Base-by-base conservation (phyloP, 2,113 vertebrate genomes). In the Thalassarche chlororhynchos region DNA sequence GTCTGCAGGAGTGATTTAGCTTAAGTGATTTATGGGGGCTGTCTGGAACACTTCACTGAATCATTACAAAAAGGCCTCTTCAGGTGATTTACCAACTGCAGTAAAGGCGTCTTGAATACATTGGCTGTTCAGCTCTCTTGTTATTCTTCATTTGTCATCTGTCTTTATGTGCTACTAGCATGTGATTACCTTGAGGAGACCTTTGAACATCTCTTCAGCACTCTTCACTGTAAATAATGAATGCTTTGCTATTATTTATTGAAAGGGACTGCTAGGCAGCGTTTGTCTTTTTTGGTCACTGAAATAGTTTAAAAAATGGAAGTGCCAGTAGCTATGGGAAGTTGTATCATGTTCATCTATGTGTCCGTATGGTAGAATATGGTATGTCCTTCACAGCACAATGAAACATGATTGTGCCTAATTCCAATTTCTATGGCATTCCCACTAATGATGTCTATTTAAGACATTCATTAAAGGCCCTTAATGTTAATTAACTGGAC, bases 401-500 rank as follows among this genome's bases (percentile, higher is more conserved):
- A 44, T 81, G 94, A 95, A 95, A 97, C 21, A n/a, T n/a, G 94
- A 84, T 77, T 97, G 97, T 95, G 86, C 94, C 93, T 93, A 89
- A 97, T 98, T 97, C 96, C 85, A 96, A 98, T 97, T 98, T 96
- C 95, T 96, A 80, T 97, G 94, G 88, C 90, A 94, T 93, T 93
- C 89, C 93, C 84, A 93, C 95, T 98, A 98, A 98, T 79, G 93
- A 95, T 84, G 92, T 95, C 97, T 97, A 91, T 94, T 98, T 90
- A 98, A 98, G 98, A 92, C 90, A 72, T 79, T 92, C 94, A 97
- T 97, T 98, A 98, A 97, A 96, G 90, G 82, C 89, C 95, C 92
- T 85, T 90, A 95, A 96, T 97, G 97, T 97, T 98, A 98, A 98
- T 98, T 98, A 98, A 98, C 97, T 3, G 81, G 97, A 98, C 97